Base-by-base conservation (phyloP, 2,113 vertebrate species). In the Nothobranchius furzeri region DNA sequence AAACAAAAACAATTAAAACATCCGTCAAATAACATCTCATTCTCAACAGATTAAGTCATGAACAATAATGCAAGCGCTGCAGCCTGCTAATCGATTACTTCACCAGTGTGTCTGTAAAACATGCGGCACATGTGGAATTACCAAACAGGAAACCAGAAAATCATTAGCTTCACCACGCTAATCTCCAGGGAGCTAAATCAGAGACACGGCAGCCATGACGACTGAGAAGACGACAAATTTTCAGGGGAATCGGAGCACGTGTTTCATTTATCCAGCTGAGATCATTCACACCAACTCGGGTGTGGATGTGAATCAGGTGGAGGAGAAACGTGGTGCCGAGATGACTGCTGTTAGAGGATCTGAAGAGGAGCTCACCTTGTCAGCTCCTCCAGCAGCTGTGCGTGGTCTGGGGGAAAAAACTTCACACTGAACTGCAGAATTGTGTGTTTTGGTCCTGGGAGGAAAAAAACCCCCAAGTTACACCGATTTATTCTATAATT, bases 381-480 rank as follows among this genome's bases (percentile, higher is more conserved):
- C 75, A 99, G 88, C 69, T 99, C 97, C 78, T 99, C 98, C 90
- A 97, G 93, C n/a, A 99, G 93, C 77, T 98, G 96, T 51, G 96
- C 92, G 0, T 98, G 96, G 82, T 99, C 98, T 1, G 96, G 96
- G 25, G 97, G 96, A 71, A 99, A 99, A 89, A 98, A 99, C 88
- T 99, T 99, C 87, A 99, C 98, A 78, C 96, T 95, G 79, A 99
- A 99, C 85, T 94, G 96, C 76, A 98, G 90, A 62, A 94, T 91
- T 15, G 95, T 92, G 4, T 96, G 94, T 83, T 98, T 98, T 1
- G 96, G 96, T 76, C 97, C 97, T 99, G 78, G 17, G 53, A 46
- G 43, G 25, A 35, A 24, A 3, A 20, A 46, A 43, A 20, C 1
- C 20, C 49, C 30, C 30, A 30, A 30, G 30, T 30, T 30, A 30